These are phyloP conservation scores for Alexandromys fortis DNA, from an alignment of 2,113 vertebrate species.

Conservation along the genomic window DNA sequence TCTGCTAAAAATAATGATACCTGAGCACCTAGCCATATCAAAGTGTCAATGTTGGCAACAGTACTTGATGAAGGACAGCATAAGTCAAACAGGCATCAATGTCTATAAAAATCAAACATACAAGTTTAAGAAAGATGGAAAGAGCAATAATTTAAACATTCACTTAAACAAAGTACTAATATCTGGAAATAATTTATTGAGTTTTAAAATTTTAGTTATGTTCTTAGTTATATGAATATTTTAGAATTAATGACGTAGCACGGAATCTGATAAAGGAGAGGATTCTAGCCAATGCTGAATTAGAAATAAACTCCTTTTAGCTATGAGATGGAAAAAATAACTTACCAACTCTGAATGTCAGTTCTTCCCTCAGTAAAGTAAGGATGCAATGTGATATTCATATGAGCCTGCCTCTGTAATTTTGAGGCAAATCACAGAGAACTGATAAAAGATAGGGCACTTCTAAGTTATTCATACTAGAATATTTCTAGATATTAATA, in stretches of 20 bases:
- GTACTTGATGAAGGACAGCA: neutral
- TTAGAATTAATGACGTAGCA: neutral
- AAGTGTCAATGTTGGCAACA: neutral
- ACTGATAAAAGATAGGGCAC: neutral
- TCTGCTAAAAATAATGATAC: accelerated
- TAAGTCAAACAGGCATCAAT: neutral
- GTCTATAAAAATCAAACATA: accelerated
- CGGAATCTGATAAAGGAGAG: neutral
- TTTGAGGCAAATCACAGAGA: constrained; percentile 39
- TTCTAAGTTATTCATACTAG: constrained; percentile 46
- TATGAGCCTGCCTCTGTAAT: neutral
- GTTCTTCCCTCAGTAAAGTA: neutral
- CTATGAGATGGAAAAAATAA: neutral
- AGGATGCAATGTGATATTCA: neutral
- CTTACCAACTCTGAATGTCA: neutral
- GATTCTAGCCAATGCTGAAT: neutral
- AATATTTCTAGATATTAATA: constrained; percentile 60
- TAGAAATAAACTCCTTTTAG: neutral
- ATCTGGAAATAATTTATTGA: neutral
- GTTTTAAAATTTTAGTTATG: neutral
- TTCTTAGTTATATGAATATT: neutral
- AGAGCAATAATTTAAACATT: neutral
- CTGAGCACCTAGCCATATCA: neutral
- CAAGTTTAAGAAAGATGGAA: neutral
- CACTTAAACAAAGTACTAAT: neutral